A percentile compares a stretch with the other conserved stretches of the same genome.
These are phyloP conservation scores for Chromobotia macracanthus DNA, from an alignment of 2,797 vertebrate genomes.

Conservation along the genomic window DNA sequence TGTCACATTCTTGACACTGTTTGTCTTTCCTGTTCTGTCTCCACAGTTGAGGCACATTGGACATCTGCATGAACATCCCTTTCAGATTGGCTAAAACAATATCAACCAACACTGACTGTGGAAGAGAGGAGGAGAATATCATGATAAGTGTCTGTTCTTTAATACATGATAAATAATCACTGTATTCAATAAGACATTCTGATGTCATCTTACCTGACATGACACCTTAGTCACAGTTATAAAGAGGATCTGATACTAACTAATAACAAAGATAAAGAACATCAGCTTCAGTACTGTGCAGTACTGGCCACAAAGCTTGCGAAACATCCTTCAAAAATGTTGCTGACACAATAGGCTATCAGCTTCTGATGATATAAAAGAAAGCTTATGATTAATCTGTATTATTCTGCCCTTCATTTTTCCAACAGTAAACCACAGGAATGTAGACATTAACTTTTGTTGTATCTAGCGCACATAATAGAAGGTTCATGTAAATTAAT, in stretches of 20 bases:
- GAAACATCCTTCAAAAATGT: conserved; percentile 85
- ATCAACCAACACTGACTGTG: conserved; percentile 84
- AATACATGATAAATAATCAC: neutral
- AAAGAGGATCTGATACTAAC: neutral
- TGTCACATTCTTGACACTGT: neutral
- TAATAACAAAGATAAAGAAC: neutral
- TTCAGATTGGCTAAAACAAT: conserved; percentile 87
- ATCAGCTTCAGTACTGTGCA: conserved; percentile 63
- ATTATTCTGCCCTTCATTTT: too few relatives aligned
- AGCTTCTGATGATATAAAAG: conserved; percentile 76
- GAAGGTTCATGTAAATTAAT: too few relatives aligned
- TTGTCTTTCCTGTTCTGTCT: conserved; percentile 81
- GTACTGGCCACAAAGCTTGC: conserved; percentile 86
- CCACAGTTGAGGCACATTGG: conserved; percentile 82
- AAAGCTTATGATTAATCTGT: neutral
- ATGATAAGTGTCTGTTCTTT: neutral
- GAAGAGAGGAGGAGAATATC: conserved; percentile 30
- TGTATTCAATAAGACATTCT: neutral
- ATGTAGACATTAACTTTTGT: too few relatives aligned
- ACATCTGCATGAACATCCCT: conserved; percentile 88
- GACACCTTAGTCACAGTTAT: neutral
- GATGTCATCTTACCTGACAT: neutral
- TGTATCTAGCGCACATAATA: too few relatives aligned
- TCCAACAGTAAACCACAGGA: too few relatives aligned
- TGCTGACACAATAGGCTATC: conserved; percentile 85